These are phyloP conservation scores for Leptopilina myrica DNA, from an alignment of 2,888 invertebrate genomes.

Conservation along the genomic window DNA sequence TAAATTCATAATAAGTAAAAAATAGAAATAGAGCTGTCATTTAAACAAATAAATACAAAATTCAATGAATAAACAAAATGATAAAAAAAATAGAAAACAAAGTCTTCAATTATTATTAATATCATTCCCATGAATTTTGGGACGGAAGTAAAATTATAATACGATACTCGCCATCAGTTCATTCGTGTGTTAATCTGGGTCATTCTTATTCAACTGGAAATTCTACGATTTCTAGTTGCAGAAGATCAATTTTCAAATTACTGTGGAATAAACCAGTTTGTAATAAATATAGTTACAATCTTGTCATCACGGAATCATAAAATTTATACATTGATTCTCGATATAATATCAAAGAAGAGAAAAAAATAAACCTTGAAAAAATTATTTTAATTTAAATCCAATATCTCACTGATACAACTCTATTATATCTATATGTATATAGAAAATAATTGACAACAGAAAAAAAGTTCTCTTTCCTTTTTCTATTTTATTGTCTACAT, in stretches of 20 bases:
- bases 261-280: conserved; percentile 11
- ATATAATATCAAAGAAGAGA: not conserved
- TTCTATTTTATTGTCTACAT: no score
- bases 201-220: conserved; percentile 26
- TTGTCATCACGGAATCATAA: not conserved
- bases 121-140: not conserved
- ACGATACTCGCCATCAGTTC: not conserved
- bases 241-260: conserved; percentile 30
- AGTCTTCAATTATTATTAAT: not conserved
- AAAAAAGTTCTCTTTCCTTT: no score
- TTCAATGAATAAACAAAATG: no score
- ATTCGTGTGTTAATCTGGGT: conserved; percentile 23
- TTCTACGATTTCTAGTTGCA: conserved; percentile 23
- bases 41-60: no score
- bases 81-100: no score
- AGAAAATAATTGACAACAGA: not conserved
- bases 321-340: not conserved
- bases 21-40: no score
- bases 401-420: not conserved
- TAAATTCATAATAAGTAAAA: no score
- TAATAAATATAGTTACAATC: not conserved
- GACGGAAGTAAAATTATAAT: conserved; percentile 1
- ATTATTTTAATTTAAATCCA: not conserved
- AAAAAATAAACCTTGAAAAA: no score
- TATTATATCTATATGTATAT: no score